Base-by-base conservation (phyloP, 1,140 invertebrate species). In the Mamestra configurata region DNA sequence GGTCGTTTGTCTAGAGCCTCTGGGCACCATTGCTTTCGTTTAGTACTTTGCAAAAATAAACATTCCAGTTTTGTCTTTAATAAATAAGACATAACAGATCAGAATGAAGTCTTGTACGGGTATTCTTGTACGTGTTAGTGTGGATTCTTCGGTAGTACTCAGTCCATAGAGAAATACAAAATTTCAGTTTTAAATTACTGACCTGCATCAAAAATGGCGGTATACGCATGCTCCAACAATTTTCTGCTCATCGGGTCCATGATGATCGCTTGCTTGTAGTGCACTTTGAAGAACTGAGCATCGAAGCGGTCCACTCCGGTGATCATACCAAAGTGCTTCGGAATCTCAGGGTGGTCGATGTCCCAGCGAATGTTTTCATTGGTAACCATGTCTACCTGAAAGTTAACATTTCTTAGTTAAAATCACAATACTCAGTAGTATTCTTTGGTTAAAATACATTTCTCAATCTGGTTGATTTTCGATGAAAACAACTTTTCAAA, bases 201-300 rank as follows among this genome's bases (percentile, higher is more conserved):
- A 94, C 94, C 94, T 35, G 95, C 91, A 84, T 95, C 95, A 57
- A 89, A 89, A 8, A 95, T 80, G 35, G 94, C 95, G 79, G 93
- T 88, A 73, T 93, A 95, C 27, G 90, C 89, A n/a, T 93, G 86
- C 84, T 95, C 94, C 35, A 95, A 71, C 4, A 92, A 75, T 43
- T 94, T 83, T 40, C 93, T 84, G 35, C 89, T 87, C 93, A 94
- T 92, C 0, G 93, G 91, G 71, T 95, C 93, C 92, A 94, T 94
- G 59, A 82, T 90, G 6, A 82, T 85, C 6, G 86, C 88, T 77
- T 93, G 91, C 55, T 89, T 87, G 27, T 88, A 87, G 77, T 93
- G 89, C 5, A 95, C 91, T 3, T 87, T 90, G 82, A 95, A 95
- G 85, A 92, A 95, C 22, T 93, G 89, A 24, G 91, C 87, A 77